Conservation (phyloP, 2,797 vertebrate genomes). For the Sebastes taczanowskii region DNA sequence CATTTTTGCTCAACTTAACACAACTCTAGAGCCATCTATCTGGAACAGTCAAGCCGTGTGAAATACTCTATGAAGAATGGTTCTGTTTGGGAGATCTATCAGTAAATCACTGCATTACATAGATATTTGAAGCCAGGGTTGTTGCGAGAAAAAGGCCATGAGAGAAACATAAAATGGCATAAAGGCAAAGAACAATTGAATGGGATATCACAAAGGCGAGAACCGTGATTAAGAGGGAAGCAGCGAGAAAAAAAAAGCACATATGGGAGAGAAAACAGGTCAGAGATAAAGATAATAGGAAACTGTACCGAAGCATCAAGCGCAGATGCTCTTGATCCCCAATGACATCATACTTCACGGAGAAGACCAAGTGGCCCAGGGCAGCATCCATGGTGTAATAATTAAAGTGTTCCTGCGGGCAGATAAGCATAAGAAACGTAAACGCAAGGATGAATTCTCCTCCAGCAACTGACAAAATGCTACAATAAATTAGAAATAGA, state of each 20-base stretch:
- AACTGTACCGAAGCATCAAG: slow-evolving; percentile 90
- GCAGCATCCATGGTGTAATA: slow-evolving; percentile 94
- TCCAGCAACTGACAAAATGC: slow-evolving; percentile 9
- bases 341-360: slow-evolving; percentile 95
- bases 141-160: neutral
- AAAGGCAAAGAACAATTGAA: neutral
- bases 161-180: neutral
- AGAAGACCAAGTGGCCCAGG: slow-evolving; percentile 95
- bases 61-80: neutral
- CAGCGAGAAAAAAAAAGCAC: neutral
- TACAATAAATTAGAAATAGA: slow-evolving; percentile 3
- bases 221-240: neutral
- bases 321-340: slow-evolving; percentile 96
- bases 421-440: slow-evolving; percentile 48
- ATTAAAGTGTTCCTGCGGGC: slow-evolving; percentile 95
- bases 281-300: slow-evolving; percentile 22
- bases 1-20: neutral
- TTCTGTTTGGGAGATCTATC: neutral
- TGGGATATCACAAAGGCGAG: neutral
- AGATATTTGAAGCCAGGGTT: neutral
- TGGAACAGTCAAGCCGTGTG: neutral
- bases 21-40: neutral
- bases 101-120: neutral
- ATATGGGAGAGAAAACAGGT: slow-evolving; percentile 19
- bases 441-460: slow-evolving; percentile 17